These are phyloP conservation scores for Pardalotus punctatus DNA, from an alignment of 2,113 vertebrate genomes.

Conservation along the genomic window DNA sequence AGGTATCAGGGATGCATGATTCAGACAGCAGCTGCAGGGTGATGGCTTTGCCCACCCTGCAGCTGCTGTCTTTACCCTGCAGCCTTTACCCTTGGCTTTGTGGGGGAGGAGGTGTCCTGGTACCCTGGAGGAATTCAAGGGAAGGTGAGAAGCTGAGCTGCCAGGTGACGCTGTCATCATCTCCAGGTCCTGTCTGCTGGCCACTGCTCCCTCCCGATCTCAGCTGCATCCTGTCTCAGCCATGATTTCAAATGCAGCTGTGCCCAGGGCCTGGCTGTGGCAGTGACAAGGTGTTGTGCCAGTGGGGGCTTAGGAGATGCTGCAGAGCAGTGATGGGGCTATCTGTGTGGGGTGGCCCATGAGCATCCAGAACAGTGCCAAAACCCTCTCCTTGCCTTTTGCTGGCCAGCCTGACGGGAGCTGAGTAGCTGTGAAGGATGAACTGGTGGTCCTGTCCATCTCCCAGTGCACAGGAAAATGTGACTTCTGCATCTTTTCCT, in stretches of 20 bases:
- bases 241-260: neutral
- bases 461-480: neutral
- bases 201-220: neutral
- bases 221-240: neutral
- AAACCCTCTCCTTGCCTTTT: neutral
- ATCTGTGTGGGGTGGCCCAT: accelerated
- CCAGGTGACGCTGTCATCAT: neutral
- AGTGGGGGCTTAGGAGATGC: neutral
- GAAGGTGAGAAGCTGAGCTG: neutral
- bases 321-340: neutral
- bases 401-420: neutral
- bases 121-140: neutral
- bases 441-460: neutral
- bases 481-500: neutral
- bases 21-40: neutral
- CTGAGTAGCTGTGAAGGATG: neutral
- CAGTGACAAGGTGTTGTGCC: neutral
- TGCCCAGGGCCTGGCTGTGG: neutral
- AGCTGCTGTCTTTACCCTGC: no score
- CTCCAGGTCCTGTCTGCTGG: neutral
- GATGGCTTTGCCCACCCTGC: neutral
- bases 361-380: neutral
- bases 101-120: neutral
- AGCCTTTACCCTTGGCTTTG: no score
- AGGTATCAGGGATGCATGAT: neutral